Evolutionary conservation across 2,797 vertebrate species (phyloP), one percentile per base, ranked within the genome.

Genomic region (Gobio occitaniae): DNA sequence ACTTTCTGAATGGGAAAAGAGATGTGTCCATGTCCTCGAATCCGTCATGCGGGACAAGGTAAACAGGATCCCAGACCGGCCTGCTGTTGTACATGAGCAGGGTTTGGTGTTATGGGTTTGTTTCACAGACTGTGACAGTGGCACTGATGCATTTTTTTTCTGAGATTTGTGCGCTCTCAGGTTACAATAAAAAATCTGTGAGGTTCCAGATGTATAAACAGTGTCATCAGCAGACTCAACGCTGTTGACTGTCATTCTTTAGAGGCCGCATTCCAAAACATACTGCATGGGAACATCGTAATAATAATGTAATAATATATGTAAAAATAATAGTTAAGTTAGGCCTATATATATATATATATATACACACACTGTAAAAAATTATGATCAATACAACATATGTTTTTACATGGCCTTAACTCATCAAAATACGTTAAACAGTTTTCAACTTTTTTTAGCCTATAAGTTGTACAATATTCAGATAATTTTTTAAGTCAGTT

Each of bases 1-100:
- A 76, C 84, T 90, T 90, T 85, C 89, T 90, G 87, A 83, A 86
- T 13, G 38, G 70, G 84, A 56, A 86, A 74, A 86, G 72, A 78
- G 19, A 80, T 72, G 82, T 29, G 47, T 48, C 83, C 38, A 32
- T 82, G 85, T 88, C 86, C 78, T 86, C 38, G 77, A 81, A 84
- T 86, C 88, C 59, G 25, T 87, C 87, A 87, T 85, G 91, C 87
- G 80, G 82, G 81, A 87, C 87, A 87, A 80, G 72, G 85, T 91
- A 90, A 92, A 91, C 91, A 90, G 88, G 87, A 90, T 88, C 68
- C 75, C n/a, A 88, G 88, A 85, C 68, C 70, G 65, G 74, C 82
- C 87, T 80, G 81, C 84, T 88, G 84, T 80, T 84, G 83, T 82
- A 78, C 85, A 77, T 70, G 78, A 81, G 83, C 72, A 61, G 74